These are phyloP conservation scores for Ctenomys sociabilis DNA, from an alignment of 2,113 vertebrate species.

Conservation along the genomic window DNA sequence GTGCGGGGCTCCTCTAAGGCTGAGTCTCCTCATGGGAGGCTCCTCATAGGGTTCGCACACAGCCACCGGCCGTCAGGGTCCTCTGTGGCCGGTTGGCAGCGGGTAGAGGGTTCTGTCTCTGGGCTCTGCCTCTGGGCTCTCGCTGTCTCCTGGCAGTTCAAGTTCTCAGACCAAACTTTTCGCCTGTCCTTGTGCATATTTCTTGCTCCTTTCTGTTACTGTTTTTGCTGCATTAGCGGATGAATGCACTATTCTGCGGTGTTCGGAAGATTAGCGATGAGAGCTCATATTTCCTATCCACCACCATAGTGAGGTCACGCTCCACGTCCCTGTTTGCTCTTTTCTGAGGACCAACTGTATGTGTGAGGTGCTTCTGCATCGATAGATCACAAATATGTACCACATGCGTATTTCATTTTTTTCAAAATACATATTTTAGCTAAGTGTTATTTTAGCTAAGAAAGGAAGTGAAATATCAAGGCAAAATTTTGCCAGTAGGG, in stretches of 20 bases:
- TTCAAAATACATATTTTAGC: not conserved
- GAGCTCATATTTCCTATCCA: not conserved
- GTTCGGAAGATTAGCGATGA: not conserved
- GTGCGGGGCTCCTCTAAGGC: not conserved
- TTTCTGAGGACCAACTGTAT: not conserved
- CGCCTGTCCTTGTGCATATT: too few relatives aligned
- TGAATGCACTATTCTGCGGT: not conserved
- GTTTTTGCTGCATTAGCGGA: not conserved
- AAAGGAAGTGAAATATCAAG: not conserved
- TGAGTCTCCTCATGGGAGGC: not conserved
- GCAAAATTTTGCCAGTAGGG: not conserved
- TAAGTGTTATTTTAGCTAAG: not conserved
- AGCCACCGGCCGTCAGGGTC: not conserved
- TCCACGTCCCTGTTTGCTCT: not conserved
- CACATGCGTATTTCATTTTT: too few relatives aligned
- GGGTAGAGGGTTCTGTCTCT: too few relatives aligned
- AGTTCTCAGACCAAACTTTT: not conserved
- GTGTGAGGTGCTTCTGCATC: not conserved
- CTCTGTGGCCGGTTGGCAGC: too few relatives aligned
- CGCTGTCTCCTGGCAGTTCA: not conserved
- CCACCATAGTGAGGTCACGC: not conserved
- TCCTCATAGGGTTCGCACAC: not conserved
- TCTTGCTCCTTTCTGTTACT: not conserved
- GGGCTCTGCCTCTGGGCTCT: not conserved
- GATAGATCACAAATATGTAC: not conserved